Conservation (phyloP, 1,140 invertebrate species). For the Dolichoris vasculosae region DNA sequence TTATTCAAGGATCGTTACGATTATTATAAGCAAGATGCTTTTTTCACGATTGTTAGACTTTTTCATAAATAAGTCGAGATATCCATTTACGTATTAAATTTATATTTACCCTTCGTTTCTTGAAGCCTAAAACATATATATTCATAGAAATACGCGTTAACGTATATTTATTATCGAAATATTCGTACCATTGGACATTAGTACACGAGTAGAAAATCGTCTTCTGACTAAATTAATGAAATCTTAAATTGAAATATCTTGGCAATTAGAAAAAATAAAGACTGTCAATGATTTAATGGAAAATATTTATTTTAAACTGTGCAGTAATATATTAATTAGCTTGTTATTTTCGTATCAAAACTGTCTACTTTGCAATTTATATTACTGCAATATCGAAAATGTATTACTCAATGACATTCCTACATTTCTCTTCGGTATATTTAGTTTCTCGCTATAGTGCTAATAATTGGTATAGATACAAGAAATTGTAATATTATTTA, state of each 20-base stretch:
- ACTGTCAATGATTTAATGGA: too few relatives aligned
- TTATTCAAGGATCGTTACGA: too few relatives aligned
- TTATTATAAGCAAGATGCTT: too few relatives aligned
- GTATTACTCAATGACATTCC: conserved; percentile 35
- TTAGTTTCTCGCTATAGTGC: conserved; percentile 4
- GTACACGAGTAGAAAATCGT: too few relatives aligned
- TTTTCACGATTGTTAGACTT: not conserved
- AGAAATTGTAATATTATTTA: not conserved
- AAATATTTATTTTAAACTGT: not conserved
- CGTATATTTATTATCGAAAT: too few relatives aligned
- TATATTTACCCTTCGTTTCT: not conserved
- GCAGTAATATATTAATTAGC: not conserved
- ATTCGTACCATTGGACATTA: too few relatives aligned
- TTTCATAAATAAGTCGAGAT: not conserved
- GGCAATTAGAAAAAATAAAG: too few relatives aligned
- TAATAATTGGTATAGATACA: not conserved
- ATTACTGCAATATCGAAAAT: conserved; percentile 14
- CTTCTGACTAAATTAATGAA: too few relatives aligned
- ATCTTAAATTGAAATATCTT: too few relatives aligned
- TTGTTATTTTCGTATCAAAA: not conserved
- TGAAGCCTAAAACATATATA: not conserved
- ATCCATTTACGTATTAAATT: not conserved
- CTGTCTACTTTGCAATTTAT: conserved; percentile 3
- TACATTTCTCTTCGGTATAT: not conserved
- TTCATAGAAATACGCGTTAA: too few relatives aligned